Percentiles rank a stretch among this genome's conserved stretches.
Conservation (phyloP, 2,888 invertebrate species). For the Chalcosyrphus nemorum region DNA sequence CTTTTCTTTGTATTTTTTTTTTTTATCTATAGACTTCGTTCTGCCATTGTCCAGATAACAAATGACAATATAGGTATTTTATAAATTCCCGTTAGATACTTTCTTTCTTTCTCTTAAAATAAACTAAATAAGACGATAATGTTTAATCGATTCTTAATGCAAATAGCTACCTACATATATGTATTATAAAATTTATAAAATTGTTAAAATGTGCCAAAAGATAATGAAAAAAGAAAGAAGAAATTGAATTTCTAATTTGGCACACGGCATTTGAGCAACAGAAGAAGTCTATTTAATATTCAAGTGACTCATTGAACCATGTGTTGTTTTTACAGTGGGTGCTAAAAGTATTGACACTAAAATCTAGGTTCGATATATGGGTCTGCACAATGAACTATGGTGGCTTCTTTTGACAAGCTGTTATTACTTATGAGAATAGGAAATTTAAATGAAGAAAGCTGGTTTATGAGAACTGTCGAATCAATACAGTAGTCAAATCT, state of each 20-base stretch:
- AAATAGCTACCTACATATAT: too few relatives aligned
- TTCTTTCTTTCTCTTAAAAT: not conserved
- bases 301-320: not conserved
- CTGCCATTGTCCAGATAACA: not conserved
- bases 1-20: not conserved
- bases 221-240: not conserved
- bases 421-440: too few relatives aligned
- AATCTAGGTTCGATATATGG: too few relatives aligned
- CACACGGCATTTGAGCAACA: too few relatives aligned
- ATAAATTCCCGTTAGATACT: not conserved
- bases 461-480: not conserved
- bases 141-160: not conserved
- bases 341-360: not conserved
- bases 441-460: too few relatives aligned
- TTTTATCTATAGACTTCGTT: constrained; percentile 31
- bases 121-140: not conserved
- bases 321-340: not conserved
- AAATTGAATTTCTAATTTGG: not conserved
- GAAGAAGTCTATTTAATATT: not conserved
- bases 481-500: too few relatives aligned
- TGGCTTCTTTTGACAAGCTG: too few relatives aligned
- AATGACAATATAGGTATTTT: not conserved
- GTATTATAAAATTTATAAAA: not conserved
- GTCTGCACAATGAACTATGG: too few relatives aligned
- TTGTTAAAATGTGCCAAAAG: not conserved